Evolutionary conservation across 2,888 invertebrate genomes (phyloP), one percentile per base, ranked within the genome.

Genomic region (Zele albiditarsus): DNA sequence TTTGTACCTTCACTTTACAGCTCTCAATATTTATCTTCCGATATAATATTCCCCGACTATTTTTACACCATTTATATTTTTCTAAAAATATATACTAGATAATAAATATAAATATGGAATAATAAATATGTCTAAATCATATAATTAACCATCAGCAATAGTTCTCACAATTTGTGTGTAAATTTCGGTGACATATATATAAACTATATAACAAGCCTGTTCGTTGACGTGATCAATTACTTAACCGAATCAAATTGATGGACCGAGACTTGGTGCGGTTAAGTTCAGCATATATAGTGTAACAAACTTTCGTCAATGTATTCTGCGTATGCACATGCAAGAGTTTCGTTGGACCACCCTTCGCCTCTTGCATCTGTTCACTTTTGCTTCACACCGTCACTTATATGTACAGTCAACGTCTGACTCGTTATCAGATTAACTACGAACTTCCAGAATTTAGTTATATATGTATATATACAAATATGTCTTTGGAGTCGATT

Each of bases 371-470:
- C 63, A 67, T 65, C 31, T 57, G 49, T 63, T 62, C 63, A 58
- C 67, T 42, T 73, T 62, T 38, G 62, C 62, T 53, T 3, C 12
- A 63, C 42, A 65, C 27, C 60, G 63, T 76, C 42, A 72, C 69
- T 20, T 53, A 53, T 73, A 23, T 49, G 69, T 70, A n/a, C 76
- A 76, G 77, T 78, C 72, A 75, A 77, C 73, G 75, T 72, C 70
- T 73, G 78, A 71, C 78, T 77, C 74, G 81, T 85, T 85, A 86
- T 85, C 83, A 80, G 81, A 83, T 84, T 84, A 84, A 80, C 79
- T 77, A 73, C 68, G 82, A 85, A 86, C 82, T 85, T 82, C 76
- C 78, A 31, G 8, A 57, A 53, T 57, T 57, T 23, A 23, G 28
- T 20, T 31, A 57, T 57, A 57, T 53, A 31, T 33, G 16, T 16